Base-by-base conservation (phyloP, 2,797 vertebrate species). In the Ceryle rudis region DNA sequence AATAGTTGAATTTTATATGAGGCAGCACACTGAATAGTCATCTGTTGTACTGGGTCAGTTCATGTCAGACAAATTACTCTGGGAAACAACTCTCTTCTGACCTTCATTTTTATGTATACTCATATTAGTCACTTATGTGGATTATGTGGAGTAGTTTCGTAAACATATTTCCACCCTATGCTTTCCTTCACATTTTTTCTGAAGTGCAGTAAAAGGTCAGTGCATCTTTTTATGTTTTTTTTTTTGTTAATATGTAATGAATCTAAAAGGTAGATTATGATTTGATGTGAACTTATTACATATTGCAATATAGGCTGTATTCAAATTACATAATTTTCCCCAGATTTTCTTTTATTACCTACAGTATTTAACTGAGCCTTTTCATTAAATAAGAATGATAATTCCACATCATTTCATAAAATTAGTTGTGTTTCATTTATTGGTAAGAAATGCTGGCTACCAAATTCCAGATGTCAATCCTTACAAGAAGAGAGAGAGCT, bases 61-160 rank as follows among this genome's bases (percentile, higher is more conserved):
- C 69, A 85, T 86, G 49, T 65, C 80, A 92, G 83, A 95, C 46
- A 87, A 89, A 89, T 92, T 89, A 69, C 83, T 93, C 90, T 90
- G 93, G 83, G 90, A 95, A 96, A 95, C 74, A 95, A 78, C 87
- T 94, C 60, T 74, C 62, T 96, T 74, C 67, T 95, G 96, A 95
- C 88, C 90, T 94, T 94, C 67, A 84, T 93, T 95, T 95, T 86
- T 93, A 86, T 93, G 47, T 60, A 55, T 90, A 83, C 71, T 92
- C 89, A 18, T 86, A 46, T 83, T 78, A 83, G 39, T 88, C 75
- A 58, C 52, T 96, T 70, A 62, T 62, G 44, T 81, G 80, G 95
- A 90, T 93, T 95, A 90, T 73, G 77, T 85, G 31, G 62, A 80
- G 64, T 69, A 87, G 49, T 80, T 94, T 90, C 0, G 0, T 87